phyloP scores from a whole-genome alignment of 1,140 invertebrate genomes.

The Phymastichus coffea region DNA sequence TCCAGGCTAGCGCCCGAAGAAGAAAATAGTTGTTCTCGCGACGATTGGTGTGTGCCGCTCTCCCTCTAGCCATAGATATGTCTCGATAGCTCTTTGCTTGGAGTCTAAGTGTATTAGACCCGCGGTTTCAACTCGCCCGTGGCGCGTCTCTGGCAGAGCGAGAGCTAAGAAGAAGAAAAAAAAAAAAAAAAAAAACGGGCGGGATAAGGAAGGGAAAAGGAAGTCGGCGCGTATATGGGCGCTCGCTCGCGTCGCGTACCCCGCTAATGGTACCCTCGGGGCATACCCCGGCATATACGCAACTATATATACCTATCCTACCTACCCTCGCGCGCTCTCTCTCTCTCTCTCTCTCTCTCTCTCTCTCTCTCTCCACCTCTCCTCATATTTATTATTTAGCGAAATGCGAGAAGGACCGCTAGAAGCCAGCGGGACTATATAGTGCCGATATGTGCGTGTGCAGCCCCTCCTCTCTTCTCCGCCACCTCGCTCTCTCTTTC shows the following conservation, averaged over 20 bases:
- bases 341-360: too few relatives aligned
- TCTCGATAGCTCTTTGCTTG: conserved; percentile 28
- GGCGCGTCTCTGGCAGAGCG: not conserved
- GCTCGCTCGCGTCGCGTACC: conserved; percentile 43
- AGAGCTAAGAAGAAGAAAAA: not conserved
- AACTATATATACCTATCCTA: not conserved
- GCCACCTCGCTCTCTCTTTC: too few relatives aligned
- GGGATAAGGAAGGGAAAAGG: conserved; percentile 36
- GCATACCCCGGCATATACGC: conserved; percentile 37
- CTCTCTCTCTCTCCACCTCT: too few relatives aligned
- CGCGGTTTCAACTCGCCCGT: conserved; percentile 32
- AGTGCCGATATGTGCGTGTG: not conserved
- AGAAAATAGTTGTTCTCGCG: not conserved
- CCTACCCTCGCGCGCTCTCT: too few relatives aligned
- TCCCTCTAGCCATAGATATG: conserved; percentile 35
- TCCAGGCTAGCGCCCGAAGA: too few relatives aligned
- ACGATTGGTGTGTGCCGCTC: conserved; percentile 10
- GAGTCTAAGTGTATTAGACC: conserved; percentile 49
- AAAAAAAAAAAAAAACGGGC: conserved; percentile 22
- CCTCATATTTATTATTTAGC: conserved; percentile 58
- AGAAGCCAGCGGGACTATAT: conserved; percentile 21
- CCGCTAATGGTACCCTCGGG: conserved; percentile 57
- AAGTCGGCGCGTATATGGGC: conserved; percentile 32
- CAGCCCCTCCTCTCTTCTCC: too few relatives aligned
- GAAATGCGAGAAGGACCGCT: conserved; percentile 37